Conservation (phyloP, 1,140 invertebrate species). For the Drosophila malerkotliana region DNA sequence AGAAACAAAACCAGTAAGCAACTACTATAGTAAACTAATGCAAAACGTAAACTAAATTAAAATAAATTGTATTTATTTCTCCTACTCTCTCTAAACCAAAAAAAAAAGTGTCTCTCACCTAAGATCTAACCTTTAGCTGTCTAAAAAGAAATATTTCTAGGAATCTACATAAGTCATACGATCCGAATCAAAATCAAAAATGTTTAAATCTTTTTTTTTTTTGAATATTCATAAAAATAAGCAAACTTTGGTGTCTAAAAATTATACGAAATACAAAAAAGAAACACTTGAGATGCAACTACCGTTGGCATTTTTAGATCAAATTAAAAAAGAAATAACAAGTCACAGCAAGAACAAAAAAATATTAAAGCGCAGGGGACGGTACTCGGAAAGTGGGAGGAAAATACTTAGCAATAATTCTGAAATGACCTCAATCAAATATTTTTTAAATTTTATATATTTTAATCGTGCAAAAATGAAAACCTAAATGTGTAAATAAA, state of each 20-base stretch:
- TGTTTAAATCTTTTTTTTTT: conserved; percentile 54
- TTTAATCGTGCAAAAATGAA: conserved; percentile 63
- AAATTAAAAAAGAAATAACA: conserved; percentile 49
- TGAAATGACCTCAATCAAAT: conserved; percentile 84
- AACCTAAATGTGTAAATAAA: conserved; percentile 68
- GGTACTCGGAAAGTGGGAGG: conserved; percentile 15
- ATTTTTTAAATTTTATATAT: conserved; percentile 83
- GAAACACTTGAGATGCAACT: conserved; percentile 20
- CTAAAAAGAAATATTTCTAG: conserved; percentile 63
- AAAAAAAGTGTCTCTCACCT: conserved; percentile 57
- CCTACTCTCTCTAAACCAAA: conserved; percentile 51
- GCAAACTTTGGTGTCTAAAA: conserved; percentile 67
- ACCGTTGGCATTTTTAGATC: conserved; percentile 63
- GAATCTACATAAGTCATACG: conserved; percentile 56
- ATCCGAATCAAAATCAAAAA: conserved; percentile 20
- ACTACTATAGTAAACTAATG: conserved; percentile 22
- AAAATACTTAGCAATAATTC: conserved; percentile 83
- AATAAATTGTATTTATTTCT: conserved; percentile 71
- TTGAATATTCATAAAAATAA: conserved; percentile 23
- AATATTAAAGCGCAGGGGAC: conserved; percentile 9
- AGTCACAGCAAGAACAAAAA: conserved; percentile 4
- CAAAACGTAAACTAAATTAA: conserved; percentile 45
- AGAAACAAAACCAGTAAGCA: conserved; percentile 3
- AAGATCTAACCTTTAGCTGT: conserved; percentile 73
- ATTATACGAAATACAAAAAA: conserved; percentile 42